Base-by-base conservation (phyloP, 64 coral and sea anemone species). In the Porites australiensis region DNA sequence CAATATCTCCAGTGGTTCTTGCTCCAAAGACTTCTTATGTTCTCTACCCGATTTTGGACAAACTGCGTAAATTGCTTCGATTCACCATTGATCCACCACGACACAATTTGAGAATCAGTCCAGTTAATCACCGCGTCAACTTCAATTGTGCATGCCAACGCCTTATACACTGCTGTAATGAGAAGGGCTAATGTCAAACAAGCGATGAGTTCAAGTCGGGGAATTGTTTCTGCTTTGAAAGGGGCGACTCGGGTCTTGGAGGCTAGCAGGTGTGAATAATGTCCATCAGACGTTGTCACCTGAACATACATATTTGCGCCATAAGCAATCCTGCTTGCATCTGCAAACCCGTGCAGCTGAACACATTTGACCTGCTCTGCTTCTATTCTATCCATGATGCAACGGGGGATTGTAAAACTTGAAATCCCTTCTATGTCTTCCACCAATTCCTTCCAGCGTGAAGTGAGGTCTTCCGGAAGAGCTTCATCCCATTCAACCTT, bases 281-380 rank as follows among this genome's bases (percentile, higher is more conserved):
- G 10, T 19, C n/a, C 21, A 6, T 27, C 2, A 70, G 67, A 22
- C 27, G 27, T 37, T 37, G 27, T 8, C 37, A 74, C 21, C 10
- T 13, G 6, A 46, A 88, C 45, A 52, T 75, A 88, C 20, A 88
- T 53, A 74, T 45, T 73, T 46, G 64, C 23, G 6, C 70, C 86
- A 88, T 75, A 88, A 9, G 87, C 45, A 11, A 19, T 5, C 7
- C 50, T 77, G 55, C 58, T 66, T 8, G 74, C 87, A 66, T 67
- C 87, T 63, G 72, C 54, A 74, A 89, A 77, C 6, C 73, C 74
- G 50, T 89, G 87, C 13, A 89, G 58, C 49, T 77, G 55, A 45
- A 78, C 46, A 22, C 23, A 89, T 13, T 77, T 66, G 9, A 79
- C 58, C 8, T 89, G 8, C 9, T 8, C 59, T 3, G 2, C 19